phyloP scores from a whole-genome alignment of 2,888 invertebrate genomes.

The Phytoseiulus persimilis region DNA sequence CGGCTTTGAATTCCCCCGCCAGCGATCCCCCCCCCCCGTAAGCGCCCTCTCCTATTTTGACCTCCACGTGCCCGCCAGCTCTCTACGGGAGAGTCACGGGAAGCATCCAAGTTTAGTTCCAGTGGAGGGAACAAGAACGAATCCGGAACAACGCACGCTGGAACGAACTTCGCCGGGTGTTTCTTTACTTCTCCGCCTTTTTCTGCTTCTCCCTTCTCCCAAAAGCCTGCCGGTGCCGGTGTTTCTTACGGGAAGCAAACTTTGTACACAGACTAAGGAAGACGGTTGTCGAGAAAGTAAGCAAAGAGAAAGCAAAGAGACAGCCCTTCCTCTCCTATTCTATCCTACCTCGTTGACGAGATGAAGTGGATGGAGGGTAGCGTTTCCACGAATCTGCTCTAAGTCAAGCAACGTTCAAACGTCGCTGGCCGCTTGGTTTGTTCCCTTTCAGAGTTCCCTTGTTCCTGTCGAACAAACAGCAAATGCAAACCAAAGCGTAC shows the following conservation, averaged over 20 bases:
- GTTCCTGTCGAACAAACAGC: neutral
- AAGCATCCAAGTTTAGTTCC: neutral
- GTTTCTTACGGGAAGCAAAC: conserved; percentile 5
- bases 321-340: neutral
- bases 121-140: neutral
- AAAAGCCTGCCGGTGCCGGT: neutral
- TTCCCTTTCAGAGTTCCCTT: neutral
- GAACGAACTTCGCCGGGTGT: neutral
- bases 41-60: too few relatives aligned
- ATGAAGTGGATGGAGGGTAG: neutral
- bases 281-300: neutral
- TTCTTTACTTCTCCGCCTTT: neutral
- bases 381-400: neutral
- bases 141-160: neutral
- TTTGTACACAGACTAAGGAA: neutral
- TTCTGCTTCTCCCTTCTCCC: neutral
- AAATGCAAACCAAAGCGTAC: neutral
- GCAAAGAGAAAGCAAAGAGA: neutral
- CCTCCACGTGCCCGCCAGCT: too few relatives aligned
- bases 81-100: neutral
- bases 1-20: too few relatives aligned
- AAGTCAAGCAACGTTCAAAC: neutral
- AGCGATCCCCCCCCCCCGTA: too few relatives aligned
- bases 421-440: neutral
- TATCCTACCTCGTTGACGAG: neutral